Evolutionary conservation across 2,888 invertebrate genomes (phyloP), one percentile per base, ranked within the genome.

Genomic region (Ctena decussata): DNA sequence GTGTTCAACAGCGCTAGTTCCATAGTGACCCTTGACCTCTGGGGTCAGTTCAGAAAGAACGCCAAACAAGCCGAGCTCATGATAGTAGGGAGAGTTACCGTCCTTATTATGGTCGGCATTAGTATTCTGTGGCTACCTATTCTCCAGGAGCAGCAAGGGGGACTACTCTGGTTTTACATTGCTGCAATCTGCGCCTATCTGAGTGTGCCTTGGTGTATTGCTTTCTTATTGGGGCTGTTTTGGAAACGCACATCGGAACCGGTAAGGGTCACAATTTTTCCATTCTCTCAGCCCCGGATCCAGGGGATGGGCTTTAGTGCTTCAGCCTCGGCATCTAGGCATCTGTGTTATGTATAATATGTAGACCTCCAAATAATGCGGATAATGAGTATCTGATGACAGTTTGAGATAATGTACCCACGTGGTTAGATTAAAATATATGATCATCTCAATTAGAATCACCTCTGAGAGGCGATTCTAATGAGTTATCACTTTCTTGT

Each of bases 1-100:
- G 96, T 97, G 70, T 97, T 97, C 92, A 97, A 97, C 94, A 96
- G 96, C 75, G 96, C 96, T 77, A 96, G 96, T 74, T 96, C 96
- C 2, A 95, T 97, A 82, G 96, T 97, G 92, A 96, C 97, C 0
- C 96, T 97, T 91, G 97, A 97, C 91, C 96, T 97, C 77, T 97
- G 96, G 95, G 82, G 91, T 15, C 89, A 94, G 70, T 90, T 95
- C 78, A 78, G 95, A 24, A 91, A 90, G 69, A 82, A 92, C 5
- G 92, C 95, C 5, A 89, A 90, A 5, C 94, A 95, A 78, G 84
- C 80, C 18, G 95, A 95, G 77, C 92, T 95, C 46, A 95, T 95
- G 95, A 92, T 96, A 32, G 95, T 95, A 6, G 95, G 96, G 11
- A 92, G 96, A 80, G 91, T 95, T 24, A 94, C 95, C 70, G 94